Conservation (phyloP, 2,113 vertebrate species). For the Chlorocebus sabaeus region DNA sequence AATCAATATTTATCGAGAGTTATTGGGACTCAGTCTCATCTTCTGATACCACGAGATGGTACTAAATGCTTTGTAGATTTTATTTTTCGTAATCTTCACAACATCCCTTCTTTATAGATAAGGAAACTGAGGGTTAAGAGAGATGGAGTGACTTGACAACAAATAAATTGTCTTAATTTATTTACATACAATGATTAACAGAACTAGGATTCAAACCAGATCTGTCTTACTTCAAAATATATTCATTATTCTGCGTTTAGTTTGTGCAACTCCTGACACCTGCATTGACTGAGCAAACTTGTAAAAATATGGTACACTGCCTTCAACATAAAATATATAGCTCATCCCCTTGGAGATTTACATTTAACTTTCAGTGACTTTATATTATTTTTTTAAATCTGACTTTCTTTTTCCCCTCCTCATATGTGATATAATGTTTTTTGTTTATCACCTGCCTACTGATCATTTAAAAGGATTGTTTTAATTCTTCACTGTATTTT, state of each 20-base stretch:
- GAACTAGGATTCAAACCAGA: neutral
- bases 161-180: neutral
- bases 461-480: neutral
- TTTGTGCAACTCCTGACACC: neutral
- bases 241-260: neutral
- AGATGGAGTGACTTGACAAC: neutral
- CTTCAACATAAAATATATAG: neutral
- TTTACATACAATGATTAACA: neutral
- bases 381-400: neutral
- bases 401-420: neutral
- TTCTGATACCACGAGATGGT: neutral
- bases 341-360: neutral
- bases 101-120: neutral
- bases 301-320: neutral
- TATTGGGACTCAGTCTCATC: neutral
- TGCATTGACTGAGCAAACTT: neutral
- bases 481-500: slow-evolving; percentile 8
- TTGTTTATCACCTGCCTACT: neutral
- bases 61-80: neutral
- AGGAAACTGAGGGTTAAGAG: neutral
- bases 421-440: neutral
- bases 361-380: neutral
- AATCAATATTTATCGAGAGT: neutral
- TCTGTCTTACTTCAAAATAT: neutral
- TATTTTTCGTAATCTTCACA: neutral